Evolutionary conservation across 2,888 invertebrate species (phyloP).

Genomic region (Tribolium freemani): DNA sequence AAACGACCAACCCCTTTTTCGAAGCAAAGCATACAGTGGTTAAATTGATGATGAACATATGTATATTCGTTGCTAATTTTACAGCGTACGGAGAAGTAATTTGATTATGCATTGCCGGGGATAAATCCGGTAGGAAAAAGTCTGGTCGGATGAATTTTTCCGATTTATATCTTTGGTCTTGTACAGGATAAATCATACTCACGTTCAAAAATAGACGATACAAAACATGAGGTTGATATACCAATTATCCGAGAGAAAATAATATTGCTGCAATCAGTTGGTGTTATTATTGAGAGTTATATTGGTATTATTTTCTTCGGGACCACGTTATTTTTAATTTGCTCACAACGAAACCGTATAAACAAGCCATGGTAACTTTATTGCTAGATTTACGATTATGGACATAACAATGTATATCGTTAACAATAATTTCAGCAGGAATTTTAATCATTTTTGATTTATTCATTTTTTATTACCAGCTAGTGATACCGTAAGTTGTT

Average conservation of each 20-base stretch:
- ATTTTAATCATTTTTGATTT: constrained; percentile 35
- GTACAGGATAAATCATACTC: constrained; percentile 37
- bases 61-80: constrained; percentile 32
- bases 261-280: constrained; percentile 50
- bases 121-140: constrained; percentile 41
- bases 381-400: constrained; percentile 43
- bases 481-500: not conserved
- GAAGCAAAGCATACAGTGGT: constrained; percentile 6
- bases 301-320: constrained; percentile 51
- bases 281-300: constrained; percentile 56
- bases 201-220: constrained; percentile 34
- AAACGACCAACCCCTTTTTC: constrained; percentile 36
- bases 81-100: constrained; percentile 31
- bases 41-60: constrained; percentile 38
- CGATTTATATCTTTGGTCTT: constrained; percentile 28
- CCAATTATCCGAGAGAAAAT: constrained; percentile 51
- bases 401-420: constrained; percentile 36
- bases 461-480: constrained; percentile 12
- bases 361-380: constrained; percentile 39
- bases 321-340: constrained; percentile 42
- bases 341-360: constrained; percentile 32
- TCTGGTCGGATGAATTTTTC: constrained; percentile 31
- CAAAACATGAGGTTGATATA: constrained; percentile 38
- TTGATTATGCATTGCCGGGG: constrained; percentile 29
- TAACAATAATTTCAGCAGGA: constrained; percentile 33